Evolutionary conservation across 2,113 vertebrate species (phyloP).

Genomic region (Cyprinodon brontotheroides): DNA sequence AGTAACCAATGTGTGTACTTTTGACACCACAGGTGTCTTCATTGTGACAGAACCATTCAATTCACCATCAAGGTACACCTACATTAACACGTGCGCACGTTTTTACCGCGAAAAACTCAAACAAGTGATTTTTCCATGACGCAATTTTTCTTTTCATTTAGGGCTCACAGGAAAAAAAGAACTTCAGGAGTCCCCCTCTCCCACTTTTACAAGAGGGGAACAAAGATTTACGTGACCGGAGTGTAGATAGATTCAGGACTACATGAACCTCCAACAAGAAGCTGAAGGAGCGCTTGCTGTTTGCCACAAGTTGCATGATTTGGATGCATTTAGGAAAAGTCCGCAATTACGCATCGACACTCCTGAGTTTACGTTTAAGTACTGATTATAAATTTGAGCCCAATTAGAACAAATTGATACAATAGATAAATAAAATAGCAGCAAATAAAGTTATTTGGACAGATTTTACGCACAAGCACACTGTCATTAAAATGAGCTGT

Average conservation of each 20-base stretch:
- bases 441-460: background rate
- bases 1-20: no score
- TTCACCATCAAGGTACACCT: conserved; percentile 7
- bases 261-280: conserved; percentile 56
- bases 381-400: background rate
- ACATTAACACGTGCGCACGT: conserved; percentile 10
- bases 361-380: background rate
- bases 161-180: conserved; percentile 17
- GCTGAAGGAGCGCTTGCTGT: conserved; percentile 40
- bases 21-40: no score
- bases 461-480: conserved; percentile 9
- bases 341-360: conserved; percentile 18
- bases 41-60: background rate
- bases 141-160: conserved; percentile 79
- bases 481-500: conserved; percentile 25
- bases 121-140: conserved; percentile 80
- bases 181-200: conserved; percentile 49
- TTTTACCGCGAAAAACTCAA: conserved; percentile 52
- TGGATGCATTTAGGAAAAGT: conserved; percentile 22
- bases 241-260: conserved; percentile 71
- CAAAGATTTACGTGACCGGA: conserved; percentile 76
- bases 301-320: background rate
- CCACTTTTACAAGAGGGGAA: conserved; percentile 66
- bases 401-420: background rate
- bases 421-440: background rate